phyloP scores from a whole-genome alignment of 2,113 vertebrate genomes.

The Dicerorhinus sumatrensis region DNA sequence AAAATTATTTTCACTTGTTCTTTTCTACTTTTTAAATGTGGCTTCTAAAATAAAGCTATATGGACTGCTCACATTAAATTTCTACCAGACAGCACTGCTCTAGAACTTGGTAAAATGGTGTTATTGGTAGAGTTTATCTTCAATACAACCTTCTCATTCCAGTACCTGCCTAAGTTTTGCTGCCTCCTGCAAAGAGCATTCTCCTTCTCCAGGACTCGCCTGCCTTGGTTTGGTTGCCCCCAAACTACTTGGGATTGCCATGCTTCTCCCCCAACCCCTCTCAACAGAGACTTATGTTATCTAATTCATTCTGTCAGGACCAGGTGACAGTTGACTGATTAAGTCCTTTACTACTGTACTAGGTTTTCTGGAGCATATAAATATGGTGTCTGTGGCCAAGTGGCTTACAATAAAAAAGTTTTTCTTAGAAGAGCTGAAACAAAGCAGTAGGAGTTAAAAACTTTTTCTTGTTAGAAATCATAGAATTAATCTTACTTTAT shows the following conservation, averaged over 20 bases:
- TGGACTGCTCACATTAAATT: background rate
- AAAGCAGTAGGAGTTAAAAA: background rate
- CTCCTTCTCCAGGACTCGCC: background rate
- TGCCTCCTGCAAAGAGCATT: background rate
- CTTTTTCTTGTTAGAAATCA: background rate
- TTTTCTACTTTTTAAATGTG: background rate
- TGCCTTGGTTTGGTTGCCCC: background rate
- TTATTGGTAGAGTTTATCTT: background rate
- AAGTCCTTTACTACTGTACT: background rate
- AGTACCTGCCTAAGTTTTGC: background rate
- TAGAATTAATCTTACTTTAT: conserved; percentile 22
- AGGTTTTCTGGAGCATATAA: background rate
- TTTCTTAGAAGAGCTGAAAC: background rate
- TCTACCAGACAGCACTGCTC: background rate
- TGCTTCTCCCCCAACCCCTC: background rate
- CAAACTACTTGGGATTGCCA: background rate
- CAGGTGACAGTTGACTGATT: background rate
- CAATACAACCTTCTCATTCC: background rate
- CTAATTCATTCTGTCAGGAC: background rate
- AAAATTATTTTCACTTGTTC: background rate
- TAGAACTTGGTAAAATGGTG: background rate
- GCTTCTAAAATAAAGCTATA: background rate
- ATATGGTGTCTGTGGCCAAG: background rate
- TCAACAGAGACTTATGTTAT: background rate
- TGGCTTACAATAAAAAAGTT: background rate